phyloP scores from a whole-genome alignment of 2,888 invertebrate species.

The Muschampia plurimacula region DNA sequence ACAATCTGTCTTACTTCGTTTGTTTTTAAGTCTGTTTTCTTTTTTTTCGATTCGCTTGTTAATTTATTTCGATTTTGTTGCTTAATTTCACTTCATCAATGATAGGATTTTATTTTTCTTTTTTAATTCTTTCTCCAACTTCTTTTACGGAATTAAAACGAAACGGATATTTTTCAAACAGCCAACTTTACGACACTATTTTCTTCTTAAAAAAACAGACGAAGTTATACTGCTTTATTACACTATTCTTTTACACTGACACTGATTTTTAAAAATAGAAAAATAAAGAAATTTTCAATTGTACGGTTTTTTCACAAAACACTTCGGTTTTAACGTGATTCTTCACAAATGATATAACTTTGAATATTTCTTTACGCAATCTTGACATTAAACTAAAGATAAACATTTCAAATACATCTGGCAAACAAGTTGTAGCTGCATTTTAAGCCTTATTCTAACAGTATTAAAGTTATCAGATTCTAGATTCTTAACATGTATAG shows the following conservation, averaged over 20 bases:
- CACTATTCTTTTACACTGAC: conserved; percentile 6
- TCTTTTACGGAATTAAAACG: conserved; percentile 23
- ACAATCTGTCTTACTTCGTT: not conserved
- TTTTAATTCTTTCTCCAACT: not conserved
- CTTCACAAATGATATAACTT: conserved; percentile 19
- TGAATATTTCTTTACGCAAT: conserved; percentile 16
- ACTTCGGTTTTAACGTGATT: conserved; percentile 8
- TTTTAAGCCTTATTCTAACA: conserved; percentile 10
- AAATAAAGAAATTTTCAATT: not conserved
- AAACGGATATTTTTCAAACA: not conserved
- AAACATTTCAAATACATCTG: conserved; percentile 13
- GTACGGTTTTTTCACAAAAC: conserved; percentile 3
- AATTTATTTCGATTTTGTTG: not conserved
- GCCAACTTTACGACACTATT: conserved; percentile 26
- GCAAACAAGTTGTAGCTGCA: not conserved
- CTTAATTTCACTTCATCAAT: not conserved
- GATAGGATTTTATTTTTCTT: not conserved
- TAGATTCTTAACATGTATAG: not conserved
- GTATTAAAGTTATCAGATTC: not conserved
- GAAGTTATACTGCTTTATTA: conserved; percentile 7
- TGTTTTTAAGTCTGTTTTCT: not conserved
- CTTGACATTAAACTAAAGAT: conserved; percentile 22
- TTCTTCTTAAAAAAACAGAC: conserved; percentile 26
- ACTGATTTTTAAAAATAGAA: not conserved
- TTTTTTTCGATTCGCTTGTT: too few relatives aligned